Evolutionary conservation across 2,797 vertebrate species (phyloP).

Genomic region (Trichosurus vulpecula): DNA sequence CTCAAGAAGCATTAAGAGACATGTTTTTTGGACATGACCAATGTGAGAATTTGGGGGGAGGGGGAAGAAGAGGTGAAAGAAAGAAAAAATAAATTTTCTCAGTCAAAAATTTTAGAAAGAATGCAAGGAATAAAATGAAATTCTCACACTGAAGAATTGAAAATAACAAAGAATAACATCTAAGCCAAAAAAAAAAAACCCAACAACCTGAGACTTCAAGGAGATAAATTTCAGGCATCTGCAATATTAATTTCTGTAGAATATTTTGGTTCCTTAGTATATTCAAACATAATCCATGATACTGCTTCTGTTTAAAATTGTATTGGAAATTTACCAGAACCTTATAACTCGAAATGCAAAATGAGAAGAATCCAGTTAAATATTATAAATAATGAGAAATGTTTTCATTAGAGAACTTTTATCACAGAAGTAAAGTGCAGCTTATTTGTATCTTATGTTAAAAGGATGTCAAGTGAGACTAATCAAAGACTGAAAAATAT

Average conservation of each 20-base stretch:
- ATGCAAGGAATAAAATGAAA: not conserved
- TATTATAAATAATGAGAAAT: not conserved
- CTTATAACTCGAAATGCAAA: slow-evolving; percentile 10
- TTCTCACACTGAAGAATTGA: not conserved
- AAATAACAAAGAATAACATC: not conserved
- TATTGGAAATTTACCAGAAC: not conserved
- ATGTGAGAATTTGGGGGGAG: no score
- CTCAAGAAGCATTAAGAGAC: no score
- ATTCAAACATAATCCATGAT: not conserved
- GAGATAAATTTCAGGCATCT: not conserved
- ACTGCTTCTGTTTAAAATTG: not conserved
- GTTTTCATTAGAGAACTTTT: not conserved
- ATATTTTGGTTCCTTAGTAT: not conserved
- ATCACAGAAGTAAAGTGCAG: slow-evolving; percentile 24
- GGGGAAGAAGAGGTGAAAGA: no score
- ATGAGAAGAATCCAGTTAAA: slow-evolving; percentile 5
- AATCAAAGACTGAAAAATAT: no score
- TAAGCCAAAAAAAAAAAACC: slow-evolving; percentile 7
- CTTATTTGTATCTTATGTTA: slow-evolving; percentile 1
- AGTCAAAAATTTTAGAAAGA: not conserved
- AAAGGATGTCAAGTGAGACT: not conserved
- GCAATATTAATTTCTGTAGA: slow-evolving; percentile 10
- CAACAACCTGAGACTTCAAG: slow-evolving; percentile 13
- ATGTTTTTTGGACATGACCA: no score
- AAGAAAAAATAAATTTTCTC: no score